Conservation (phyloP, 1,140 invertebrate genomes). For the Fopius arisanus region DNA sequence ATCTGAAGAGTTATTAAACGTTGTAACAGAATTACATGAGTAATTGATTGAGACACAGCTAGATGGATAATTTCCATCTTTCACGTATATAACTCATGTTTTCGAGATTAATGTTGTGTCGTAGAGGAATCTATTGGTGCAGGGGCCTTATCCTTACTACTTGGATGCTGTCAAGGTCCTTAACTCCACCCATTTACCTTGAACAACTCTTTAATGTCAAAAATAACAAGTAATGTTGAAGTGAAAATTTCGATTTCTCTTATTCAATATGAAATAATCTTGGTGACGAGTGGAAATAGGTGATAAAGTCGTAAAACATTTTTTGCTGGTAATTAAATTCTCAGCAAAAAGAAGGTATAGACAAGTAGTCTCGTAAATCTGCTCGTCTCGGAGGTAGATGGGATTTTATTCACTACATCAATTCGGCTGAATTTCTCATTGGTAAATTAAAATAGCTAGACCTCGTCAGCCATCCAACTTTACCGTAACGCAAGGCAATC, state of each 20-base stretch:
- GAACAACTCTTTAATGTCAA: too few species aligned
- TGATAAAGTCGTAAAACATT: not conserved
- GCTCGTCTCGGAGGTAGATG: too few species aligned
- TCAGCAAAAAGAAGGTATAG: too few species aligned
- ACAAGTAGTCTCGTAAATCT: not conserved
- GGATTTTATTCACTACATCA: too few species aligned
- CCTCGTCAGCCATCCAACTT: conserved; percentile 44
- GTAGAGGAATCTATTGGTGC: conserved; percentile 65
- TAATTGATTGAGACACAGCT: conserved; percentile 19
- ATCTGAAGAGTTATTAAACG: not conserved
- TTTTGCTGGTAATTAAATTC: not conserved
- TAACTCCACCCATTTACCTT: conserved; percentile 28
- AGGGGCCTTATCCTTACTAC: conserved; percentile 66
- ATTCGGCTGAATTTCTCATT: too few species aligned
- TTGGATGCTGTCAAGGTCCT: conserved; percentile 43
- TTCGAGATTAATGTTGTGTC: conserved; percentile 40
- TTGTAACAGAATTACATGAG: not conserved
- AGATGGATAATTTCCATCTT: not conserved
- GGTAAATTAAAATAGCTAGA: not conserved
- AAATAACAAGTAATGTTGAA: too few species aligned
- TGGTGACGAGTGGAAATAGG: too few species aligned
- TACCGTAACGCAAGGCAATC: conserved; percentile 65
- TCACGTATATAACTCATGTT: not conserved
- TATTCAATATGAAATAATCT: too few species aligned
- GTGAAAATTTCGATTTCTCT: conserved; percentile 1